Percentiles rank a stretch among this genome's conserved stretches.
Conservation (phyloP, 2,113 vertebrate species). For the Leucopternis melanops region DNA sequence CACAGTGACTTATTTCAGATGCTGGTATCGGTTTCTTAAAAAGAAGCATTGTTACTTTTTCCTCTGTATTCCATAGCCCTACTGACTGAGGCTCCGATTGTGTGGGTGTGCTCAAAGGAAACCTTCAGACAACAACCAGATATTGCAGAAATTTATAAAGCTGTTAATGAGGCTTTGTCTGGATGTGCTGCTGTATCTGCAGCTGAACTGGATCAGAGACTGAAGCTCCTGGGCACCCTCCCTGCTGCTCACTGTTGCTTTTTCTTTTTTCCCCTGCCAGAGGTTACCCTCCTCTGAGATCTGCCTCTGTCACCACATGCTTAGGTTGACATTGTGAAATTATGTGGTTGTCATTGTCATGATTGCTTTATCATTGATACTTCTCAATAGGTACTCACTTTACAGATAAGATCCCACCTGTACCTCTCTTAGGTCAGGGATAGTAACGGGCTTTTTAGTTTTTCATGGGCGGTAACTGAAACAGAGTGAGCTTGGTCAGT, state of each 20-base stretch:
- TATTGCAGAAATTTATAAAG: background rate
- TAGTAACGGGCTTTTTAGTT: background rate
- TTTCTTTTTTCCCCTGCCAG: background rate
- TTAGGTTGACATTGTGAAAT: background rate
- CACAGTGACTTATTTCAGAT: slow-evolving; percentile 19
- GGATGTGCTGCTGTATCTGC: background rate
- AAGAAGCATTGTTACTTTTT: background rate
- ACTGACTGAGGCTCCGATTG: background rate
- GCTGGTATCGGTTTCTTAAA: background rate
- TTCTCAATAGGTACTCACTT: background rate
- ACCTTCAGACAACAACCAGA: background rate
- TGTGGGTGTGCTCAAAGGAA: background rate
- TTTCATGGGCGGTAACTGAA: background rate
- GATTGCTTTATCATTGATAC: background rate
- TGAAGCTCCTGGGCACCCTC: background rate
- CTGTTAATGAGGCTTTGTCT: background rate
- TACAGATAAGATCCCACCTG: background rate
- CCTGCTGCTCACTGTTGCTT: background rate
- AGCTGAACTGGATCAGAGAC: background rate
- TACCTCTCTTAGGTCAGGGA: background rate
- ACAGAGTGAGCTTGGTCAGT: background rate
- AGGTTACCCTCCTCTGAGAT: background rate
- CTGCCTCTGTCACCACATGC: background rate
- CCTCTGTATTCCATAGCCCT: background rate
- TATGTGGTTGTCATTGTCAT: background rate